phyloP scores from a whole-genome alignment of 2,113 vertebrate species.

The Gymnorhina tibicen region DNA sequence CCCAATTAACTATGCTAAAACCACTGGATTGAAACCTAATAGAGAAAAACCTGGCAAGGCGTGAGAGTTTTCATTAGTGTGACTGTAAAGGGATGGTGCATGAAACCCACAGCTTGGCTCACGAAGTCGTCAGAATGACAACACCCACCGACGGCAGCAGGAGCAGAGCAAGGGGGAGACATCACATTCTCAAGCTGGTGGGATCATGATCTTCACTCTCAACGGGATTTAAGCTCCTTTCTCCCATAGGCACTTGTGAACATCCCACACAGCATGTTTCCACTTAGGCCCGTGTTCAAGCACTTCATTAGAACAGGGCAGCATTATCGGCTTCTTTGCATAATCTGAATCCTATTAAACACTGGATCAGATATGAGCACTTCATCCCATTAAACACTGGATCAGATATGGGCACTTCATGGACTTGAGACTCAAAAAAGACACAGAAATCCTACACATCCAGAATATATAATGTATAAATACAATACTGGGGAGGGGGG shows the following conservation, averaged over 20 bases:
- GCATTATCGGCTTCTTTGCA: background rate
- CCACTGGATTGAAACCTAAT: background rate
- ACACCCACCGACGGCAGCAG: fast-evolving
- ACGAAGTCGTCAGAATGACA: background rate
- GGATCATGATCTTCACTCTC: background rate
- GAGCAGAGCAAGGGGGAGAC: background rate
- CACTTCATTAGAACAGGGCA: background rate
- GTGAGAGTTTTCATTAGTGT: background rate
- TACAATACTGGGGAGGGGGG: fast-evolving
- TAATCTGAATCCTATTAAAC: background rate
- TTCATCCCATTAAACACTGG: background rate
- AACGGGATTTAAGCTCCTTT: background rate
- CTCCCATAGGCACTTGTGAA: background rate
- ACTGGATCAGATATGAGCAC: background rate
- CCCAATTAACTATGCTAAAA: background rate
- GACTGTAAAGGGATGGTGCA: background rate
- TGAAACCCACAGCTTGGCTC: background rate
- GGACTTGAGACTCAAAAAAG: background rate
- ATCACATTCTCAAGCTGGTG: background rate
- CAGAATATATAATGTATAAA: background rate
- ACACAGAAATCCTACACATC: background rate
- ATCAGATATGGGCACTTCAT: background rate
- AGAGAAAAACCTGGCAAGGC: background rate
- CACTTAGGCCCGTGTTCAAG: background rate
- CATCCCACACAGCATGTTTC: background rate